Evolutionary conservation across 2,797 vertebrate species (phyloP).

Genomic region (Sphenodon punctatus): DNA sequence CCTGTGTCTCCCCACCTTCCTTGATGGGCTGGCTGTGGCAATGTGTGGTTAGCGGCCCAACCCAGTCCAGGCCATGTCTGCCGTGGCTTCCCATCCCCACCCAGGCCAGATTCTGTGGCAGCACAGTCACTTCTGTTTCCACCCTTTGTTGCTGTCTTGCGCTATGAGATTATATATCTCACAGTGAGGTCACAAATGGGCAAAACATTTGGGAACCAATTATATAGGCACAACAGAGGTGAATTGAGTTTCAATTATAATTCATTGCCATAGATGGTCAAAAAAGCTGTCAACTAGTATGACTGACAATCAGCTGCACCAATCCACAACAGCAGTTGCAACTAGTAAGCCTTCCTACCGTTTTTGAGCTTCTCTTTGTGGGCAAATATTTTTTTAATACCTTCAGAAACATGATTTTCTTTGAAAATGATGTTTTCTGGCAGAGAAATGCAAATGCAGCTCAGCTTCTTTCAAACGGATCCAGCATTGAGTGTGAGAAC

Average conservation of each 20-base stretch:
- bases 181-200: too few relatives aligned
- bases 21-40: too few relatives aligned
- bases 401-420: background rate
- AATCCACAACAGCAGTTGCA: background rate
- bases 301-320: background rate
- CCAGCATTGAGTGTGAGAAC: background rate
- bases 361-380: background rate
- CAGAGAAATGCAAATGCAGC: background rate
- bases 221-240: too few relatives aligned
- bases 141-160: too few relatives aligned
- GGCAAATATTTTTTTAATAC: background rate
- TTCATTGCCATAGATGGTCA: background rate
- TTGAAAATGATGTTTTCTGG: background rate
- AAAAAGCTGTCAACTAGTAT: background rate
- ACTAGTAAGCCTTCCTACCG: background rate
- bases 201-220: too few relatives aligned
- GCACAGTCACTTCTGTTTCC: too few relatives aligned
- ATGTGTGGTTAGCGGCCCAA: background rate
- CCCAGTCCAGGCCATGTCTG: too few relatives aligned
- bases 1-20: too few relatives aligned
- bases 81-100: too few relatives aligned
- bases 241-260: background rate
- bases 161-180: too few relatives aligned
- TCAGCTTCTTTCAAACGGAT: background rate
- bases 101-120: too few relatives aligned